These are phyloP conservation scores for Synanthedon tipuliformis DNA, from an alignment of 2,888 invertebrate genomes.

Conservation along the genomic window DNA sequence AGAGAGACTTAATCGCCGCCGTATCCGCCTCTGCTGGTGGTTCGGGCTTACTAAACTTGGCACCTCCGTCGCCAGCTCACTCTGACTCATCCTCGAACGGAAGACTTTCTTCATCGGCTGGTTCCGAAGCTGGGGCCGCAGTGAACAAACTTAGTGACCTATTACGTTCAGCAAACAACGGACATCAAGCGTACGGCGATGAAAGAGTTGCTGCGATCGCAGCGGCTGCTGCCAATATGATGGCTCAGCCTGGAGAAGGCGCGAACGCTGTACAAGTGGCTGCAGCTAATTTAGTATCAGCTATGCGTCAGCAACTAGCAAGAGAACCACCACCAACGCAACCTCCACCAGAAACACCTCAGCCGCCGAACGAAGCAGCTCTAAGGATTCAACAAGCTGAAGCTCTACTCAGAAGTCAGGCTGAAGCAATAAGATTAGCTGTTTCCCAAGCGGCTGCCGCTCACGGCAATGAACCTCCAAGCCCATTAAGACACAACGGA, in stretches of 20 bases:
- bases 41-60: conserved; percentile 75
- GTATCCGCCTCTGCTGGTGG: conserved; percentile 75
- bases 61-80: conserved; percentile 87
- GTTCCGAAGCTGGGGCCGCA: conserved; percentile 77
- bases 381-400: conserved; percentile 83
- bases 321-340: conserved; percentile 71
- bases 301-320: conserved; percentile 75
- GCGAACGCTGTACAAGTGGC: conserved; percentile 78
- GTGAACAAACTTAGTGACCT: conserved; percentile 72
- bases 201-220: conserved; percentile 80
- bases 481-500: conserved; percentile 60
- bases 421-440: conserved; percentile 85
- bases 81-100: conserved; percentile 90
- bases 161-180: conserved; percentile 75
- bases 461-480: conserved; percentile 49
- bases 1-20: conserved; percentile 81
- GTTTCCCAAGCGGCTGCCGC: conserved; percentile 78
- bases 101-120: conserved; percentile 82
- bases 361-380: conserved; percentile 83
- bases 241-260: conserved; percentile 72
- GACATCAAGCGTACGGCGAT: conserved; percentile 73
- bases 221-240: conserved; percentile 72
- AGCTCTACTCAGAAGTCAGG: conserved; percentile 84
- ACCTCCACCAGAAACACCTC: conserved; percentile 80
- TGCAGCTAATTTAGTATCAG: conserved; percentile 80